These are phyloP conservation scores for Sylvilagus floridanus DNA, from an alignment of 2,797 vertebrate genomes.

Conservation along the genomic window DNA sequence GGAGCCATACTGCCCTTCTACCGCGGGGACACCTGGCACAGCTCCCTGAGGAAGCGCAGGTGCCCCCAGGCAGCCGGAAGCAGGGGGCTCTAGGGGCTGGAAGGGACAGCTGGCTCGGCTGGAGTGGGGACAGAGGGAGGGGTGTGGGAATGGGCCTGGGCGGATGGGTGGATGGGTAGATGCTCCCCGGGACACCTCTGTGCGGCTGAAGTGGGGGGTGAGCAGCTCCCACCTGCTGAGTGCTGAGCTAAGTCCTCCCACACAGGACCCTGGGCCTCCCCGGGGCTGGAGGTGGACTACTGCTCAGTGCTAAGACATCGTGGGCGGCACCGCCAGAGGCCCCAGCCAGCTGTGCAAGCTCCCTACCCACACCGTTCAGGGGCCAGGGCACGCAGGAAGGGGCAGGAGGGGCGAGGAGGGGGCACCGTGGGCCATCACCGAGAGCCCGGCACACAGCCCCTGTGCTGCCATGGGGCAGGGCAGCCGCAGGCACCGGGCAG, in stretches of 20 bases:
- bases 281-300: not conserved
- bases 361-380: not conserved
- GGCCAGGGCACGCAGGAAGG: not conserved
- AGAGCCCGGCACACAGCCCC: not conserved
- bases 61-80: not conserved
- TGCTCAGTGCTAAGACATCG: accelerated
- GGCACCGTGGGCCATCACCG: accelerated
- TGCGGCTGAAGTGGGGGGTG: not conserved
- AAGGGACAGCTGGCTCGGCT: no score
- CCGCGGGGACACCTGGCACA: not conserved
- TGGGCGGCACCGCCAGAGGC: not conserved
- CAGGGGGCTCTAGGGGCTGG: no score
- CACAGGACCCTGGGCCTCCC: not conserved
- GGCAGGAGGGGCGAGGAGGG: accelerated
- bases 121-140: not conserved
- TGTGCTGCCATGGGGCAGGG: accelerated
- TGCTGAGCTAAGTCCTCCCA: accelerated
- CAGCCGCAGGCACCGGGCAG: not conserved
- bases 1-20: not conserved
- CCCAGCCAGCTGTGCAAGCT: not conserved
- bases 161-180: not conserved
- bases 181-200: not conserved
- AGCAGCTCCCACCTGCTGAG: no score
- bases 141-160: not conserved
- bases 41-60: not conserved